phyloP scores from a whole-genome alignment of 2,888 invertebrate genomes.

The Amblyteles armatorius region DNA sequence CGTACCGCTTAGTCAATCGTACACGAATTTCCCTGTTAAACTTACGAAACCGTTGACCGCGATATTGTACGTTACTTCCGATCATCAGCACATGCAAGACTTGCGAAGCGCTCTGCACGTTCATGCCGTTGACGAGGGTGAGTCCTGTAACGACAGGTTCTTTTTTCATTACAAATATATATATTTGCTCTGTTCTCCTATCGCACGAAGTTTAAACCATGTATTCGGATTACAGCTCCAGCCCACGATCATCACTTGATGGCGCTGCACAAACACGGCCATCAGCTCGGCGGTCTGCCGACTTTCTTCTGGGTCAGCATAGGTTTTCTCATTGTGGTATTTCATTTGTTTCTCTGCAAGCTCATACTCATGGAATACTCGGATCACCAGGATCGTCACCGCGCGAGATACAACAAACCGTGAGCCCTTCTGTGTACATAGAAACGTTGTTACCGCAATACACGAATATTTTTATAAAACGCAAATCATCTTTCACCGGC shows the following conservation, averaged over 20 bases:
- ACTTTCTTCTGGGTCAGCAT: constrained; percentile 97
- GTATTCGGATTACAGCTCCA: constrained; percentile 87
- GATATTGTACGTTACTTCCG: constrained; percentile 95
- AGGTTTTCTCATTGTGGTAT: constrained; percentile 93
- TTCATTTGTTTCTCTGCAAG: constrained; percentile 97
- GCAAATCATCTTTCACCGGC: not conserved
- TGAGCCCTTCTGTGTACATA: constrained; percentile 81
- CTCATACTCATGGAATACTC: constrained; percentile 96
- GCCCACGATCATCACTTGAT: constrained; percentile 96
- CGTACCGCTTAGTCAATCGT: constrained; percentile 88
- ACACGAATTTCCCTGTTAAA: constrained; percentile 94
- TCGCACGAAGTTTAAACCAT: not conserved
- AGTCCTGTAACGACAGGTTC: constrained; percentile 31
- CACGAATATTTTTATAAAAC: constrained; percentile 62
- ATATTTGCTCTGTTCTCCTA: not conserved
- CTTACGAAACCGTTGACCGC: constrained; percentile 95
- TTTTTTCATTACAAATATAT: not conserved
- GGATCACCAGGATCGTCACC: constrained; percentile 89
- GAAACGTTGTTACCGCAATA: constrained; percentile 59
- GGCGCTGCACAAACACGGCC: constrained; percentile 95
- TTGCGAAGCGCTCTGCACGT: constrained; percentile 96
- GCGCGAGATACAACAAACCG: constrained; percentile 90
- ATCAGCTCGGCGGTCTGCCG: constrained; percentile 95
- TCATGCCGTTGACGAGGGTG: constrained; percentile 91
- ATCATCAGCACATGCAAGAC: constrained; percentile 95